Base-by-base conservation (phyloP, 2,888 invertebrate species). In the Torymus auratus region DNA sequence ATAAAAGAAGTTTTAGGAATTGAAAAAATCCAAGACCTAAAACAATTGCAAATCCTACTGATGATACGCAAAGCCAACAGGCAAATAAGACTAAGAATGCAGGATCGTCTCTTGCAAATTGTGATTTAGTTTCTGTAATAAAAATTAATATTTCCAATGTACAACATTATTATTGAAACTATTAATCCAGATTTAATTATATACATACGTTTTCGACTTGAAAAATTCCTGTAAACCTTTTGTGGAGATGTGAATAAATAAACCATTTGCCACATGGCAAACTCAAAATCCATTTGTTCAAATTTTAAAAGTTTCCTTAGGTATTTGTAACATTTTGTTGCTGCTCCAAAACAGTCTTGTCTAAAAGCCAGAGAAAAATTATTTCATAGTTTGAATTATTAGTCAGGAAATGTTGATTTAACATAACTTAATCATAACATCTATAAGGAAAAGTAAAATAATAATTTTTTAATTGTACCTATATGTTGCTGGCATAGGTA, bases 221-320 rank as follows among this genome's bases (percentile, higher is more conserved):
- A 96, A 91, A 98, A 99, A 92, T 99, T 98, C 89, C 98, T 94
- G 90, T 98, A 98, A 56, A 99, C 98, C 93, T 98, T 98, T 88
- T 99, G 98, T 15, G 99, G 99, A 0, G 98, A 94, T 78, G 96
- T 93, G 89, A 99, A 96, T 83, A 99, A 92, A 91, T 98, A 98
- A 0, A 98, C 91, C 97, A 99, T 99, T 93, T 99, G 99, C 99
- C 99, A 99, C n/a, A 96, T 92, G 0, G 99, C 99, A 92, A 98
- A 99, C 91, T 99, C 98, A 92, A 99, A 99, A 92, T 99, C 99
- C 99, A 99, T 99, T 92, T 99, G 99, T 88, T 96, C 94, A 89
- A 98, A 98, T 91, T 97, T 96, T 81, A 97, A 93, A 81, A 98
- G 91, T 88, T 97, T 93, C 84, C 96, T 92, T 72, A 98, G 92